phyloP scores from a whole-genome alignment of 2,888 invertebrate species.

The Euproctis similis region DNA sequence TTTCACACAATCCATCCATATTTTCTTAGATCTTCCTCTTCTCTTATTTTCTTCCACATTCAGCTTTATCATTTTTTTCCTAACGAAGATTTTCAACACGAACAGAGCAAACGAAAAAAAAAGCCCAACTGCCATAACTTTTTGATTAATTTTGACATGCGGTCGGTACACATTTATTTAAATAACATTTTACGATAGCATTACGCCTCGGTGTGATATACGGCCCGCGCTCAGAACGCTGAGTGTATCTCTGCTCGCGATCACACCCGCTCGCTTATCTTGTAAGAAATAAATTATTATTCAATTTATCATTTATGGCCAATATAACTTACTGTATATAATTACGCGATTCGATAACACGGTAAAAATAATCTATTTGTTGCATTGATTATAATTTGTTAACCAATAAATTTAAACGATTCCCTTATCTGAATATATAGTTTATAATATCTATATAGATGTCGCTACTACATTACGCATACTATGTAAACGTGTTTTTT shows the following conservation, averaged over 20 bases:
- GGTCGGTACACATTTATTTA: slow-evolving; percentile 1
- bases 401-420: slow-evolving; percentile 4
- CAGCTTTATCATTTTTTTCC: no score
- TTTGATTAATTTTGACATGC: neutral
- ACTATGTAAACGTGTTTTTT: no score
- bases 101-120: no score
- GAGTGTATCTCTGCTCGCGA: slow-evolving; percentile 49
- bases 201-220: slow-evolving; percentile 28
- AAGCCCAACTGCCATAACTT: no score
- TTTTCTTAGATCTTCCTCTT: no score
- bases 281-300: slow-evolving; percentile 66
- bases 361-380: slow-evolving; percentile 44
- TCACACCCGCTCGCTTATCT: slow-evolving; percentile 52
- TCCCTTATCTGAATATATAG: slow-evolving; percentile 3
- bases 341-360: slow-evolving; percentile 60
- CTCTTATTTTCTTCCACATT: no score
- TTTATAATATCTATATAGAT: no score
- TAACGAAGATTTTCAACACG: no score
- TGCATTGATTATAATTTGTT: slow-evolving; percentile 28
- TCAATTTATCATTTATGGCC: slow-evolving; percentile 65
- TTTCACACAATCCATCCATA: no score
- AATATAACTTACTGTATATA: slow-evolving; percentile 69
- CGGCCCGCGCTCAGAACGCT: slow-evolving; percentile 32
- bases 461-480: no score
- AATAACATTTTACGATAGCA: neutral